Base-by-base conservation (phyloP, 2,888 invertebrate genomes). In the Baronia brevicornis region DNA sequence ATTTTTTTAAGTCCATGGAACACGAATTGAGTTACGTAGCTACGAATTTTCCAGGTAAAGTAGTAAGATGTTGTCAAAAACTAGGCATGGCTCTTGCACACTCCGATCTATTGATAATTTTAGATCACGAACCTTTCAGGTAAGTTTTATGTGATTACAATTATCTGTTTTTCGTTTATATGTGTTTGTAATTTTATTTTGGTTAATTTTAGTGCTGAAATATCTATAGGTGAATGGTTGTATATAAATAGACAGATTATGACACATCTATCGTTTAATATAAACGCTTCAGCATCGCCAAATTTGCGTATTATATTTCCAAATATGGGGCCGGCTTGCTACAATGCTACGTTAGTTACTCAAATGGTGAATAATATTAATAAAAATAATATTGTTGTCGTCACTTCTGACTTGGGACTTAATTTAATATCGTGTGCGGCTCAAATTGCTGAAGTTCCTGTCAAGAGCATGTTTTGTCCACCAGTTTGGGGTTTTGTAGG, bases 401-500 rank as follows among this genome's bases (percentile, higher is more conserved):
- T 86, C 4, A 87, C 88, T 22, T 80, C 87, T 1, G 87, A 89
- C 53, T 54, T 85, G 39, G 89, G 87, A 6, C 61, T 87, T 33
- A 79, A 84, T 39, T 58, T 78, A 27, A 51, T 82, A 11, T 57
- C 65, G 15, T 50, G 64, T 12, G 50, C 77, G 12, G 73, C 87
- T 5, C 66, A 84, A 53, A 65, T 74, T 27, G 70, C 79, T 4
- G 66, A 79, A 48, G 56, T 87, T 5, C 73, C 84, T 1, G 43
- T 84, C 35, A 61, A 62, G 44, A 71, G 82, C 46, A 78, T 89
- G 47, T 82, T 84, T 50, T 87, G 86, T 33, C 87, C 89, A 4
- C 88, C 89, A 14, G 88, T 89, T 3, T 89, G 89, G 89, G 89
- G 89, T 4, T 89, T 86, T 44, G 69, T 87, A 13, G 88, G 88